phyloP scores from a whole-genome alignment of 2,888 invertebrate species.

The Chrysina gloriosa region DNA sequence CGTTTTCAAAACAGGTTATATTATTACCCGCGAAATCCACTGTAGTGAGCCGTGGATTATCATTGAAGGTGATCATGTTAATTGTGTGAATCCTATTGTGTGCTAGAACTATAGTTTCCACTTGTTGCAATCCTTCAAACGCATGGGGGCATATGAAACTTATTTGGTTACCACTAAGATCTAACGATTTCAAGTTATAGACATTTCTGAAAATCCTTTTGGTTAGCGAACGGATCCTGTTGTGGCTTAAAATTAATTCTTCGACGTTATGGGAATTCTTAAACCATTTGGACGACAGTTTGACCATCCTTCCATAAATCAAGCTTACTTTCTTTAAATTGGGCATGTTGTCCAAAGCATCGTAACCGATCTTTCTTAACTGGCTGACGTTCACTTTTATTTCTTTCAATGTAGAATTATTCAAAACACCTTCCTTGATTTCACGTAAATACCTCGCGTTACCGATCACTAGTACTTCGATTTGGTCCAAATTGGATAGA shows the following conservation, averaged over 20 bases:
- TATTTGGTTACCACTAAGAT: conserved; percentile 1
- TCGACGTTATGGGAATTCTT: conserved; percentile 14
- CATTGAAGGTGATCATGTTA: neutral
- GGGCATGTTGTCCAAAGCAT: conserved; percentile 20
- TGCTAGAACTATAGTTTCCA: conserved; percentile 11
- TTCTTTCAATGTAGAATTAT: neutral
- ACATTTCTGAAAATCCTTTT: conserved; percentile 14
- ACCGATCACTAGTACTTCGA: neutral
- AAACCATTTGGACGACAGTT: conserved; percentile 13
- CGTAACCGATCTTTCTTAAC: neutral
- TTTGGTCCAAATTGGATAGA: neutral
- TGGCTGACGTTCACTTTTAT: conserved; percentile 4
- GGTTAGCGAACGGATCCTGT: neutral
- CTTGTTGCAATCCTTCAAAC: neutral
- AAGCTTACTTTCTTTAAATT: conserved; percentile 11
- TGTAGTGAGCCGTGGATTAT: neutral
- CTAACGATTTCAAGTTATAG: conserved; percentile 8
- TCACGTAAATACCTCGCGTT: conserved; percentile 3
- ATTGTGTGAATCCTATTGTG: conserved; percentile 3
- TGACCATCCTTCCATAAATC: neutral
- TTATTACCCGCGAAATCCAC: conserved; percentile 5
- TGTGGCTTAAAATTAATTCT: conserved; percentile 13
- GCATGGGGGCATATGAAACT: conserved; percentile 20
- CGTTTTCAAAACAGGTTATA: conserved; percentile 9
- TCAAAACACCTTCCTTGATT: neutral